These are phyloP conservation scores for Crypturellus tataupa DNA, from an alignment of 2,797 vertebrate species.

Conservation along the genomic window DNA sequence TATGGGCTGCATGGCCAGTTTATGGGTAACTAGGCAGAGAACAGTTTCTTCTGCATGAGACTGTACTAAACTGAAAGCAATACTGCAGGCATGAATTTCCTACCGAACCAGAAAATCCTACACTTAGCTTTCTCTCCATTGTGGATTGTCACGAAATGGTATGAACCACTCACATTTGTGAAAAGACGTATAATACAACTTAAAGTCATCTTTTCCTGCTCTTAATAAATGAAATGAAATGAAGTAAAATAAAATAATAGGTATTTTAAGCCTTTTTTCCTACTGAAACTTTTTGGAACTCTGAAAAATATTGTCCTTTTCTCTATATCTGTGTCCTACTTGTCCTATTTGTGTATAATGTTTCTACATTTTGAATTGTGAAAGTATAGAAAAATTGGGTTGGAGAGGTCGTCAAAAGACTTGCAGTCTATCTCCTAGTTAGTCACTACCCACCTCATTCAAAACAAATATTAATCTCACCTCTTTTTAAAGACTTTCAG, in stretches of 20 bases:
- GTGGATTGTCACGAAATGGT: background rate
- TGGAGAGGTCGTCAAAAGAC: background rate
- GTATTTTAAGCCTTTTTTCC: background rate
- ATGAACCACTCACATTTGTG: background rate
- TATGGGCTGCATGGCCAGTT: background rate
- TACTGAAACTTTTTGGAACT: background rate
- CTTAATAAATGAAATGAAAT: no score
- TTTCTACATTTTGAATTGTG: background rate
- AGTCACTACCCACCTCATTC: background rate
- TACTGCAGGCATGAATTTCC: background rate
- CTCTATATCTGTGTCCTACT: background rate
- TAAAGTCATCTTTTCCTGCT: background rate
- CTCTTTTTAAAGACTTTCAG: no score
- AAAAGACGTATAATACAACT: background rate
- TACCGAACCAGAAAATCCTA: background rate
- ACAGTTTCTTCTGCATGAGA: rapidly evolving
- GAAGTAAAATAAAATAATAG: background rate
- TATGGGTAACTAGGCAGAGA: background rate
- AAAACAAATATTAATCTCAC: no score
- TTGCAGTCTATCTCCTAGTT: background rate
- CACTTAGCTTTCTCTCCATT: background rate
- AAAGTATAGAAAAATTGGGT: background rate
- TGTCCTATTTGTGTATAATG: background rate
- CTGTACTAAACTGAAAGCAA: background rate
- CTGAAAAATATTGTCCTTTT: background rate